phyloP scores from a whole-genome alignment of 2,888 invertebrate species.

The Caenorhabditis imperialis region DNA sequence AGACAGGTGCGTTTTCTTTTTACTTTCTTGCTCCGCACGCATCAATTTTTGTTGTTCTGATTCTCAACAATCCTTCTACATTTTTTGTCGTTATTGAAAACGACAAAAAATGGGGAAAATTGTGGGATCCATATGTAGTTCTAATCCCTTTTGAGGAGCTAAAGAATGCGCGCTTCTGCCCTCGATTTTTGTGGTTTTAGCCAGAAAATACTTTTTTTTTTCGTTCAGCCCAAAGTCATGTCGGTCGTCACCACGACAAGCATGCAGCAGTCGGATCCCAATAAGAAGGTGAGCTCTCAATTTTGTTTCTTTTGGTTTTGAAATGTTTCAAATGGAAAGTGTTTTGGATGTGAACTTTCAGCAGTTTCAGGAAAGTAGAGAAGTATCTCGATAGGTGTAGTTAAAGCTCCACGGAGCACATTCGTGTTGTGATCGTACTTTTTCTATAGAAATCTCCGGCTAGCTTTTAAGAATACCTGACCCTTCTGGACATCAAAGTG shows the following conservation, averaged over 20 bases:
- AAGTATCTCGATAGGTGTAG: too few relatives aligned
- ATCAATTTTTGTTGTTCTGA: not conserved
- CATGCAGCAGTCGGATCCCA: constrained; percentile 54
- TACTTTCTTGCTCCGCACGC: not conserved
- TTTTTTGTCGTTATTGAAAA: not conserved
- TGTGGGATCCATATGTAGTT: not conserved
- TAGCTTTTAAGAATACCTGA: too few relatives aligned
- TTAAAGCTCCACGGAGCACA: too few relatives aligned
- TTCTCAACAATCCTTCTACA: not conserved
- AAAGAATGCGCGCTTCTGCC: too few relatives aligned
- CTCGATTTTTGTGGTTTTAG: not conserved
- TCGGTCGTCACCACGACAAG: constrained; percentile 54
- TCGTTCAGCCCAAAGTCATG: constrained; percentile 17
- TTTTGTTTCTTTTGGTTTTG: too few relatives aligned
- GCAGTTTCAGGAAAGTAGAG: too few relatives aligned
- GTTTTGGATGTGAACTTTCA: not conserved
- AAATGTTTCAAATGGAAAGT: too few relatives aligned
- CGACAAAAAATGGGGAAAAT: too few relatives aligned
- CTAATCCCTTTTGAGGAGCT: not conserved
- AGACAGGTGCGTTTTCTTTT: constrained; percentile 14
- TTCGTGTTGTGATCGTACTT: not conserved
- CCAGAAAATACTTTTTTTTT: not conserved
- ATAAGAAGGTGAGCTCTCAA: constrained; percentile 28
- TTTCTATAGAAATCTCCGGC: too few relatives aligned
- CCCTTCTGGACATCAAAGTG: too few relatives aligned